phyloP scores from a whole-genome alignment of 2,888 invertebrate species.

The Drosophila emarginata region DNA sequence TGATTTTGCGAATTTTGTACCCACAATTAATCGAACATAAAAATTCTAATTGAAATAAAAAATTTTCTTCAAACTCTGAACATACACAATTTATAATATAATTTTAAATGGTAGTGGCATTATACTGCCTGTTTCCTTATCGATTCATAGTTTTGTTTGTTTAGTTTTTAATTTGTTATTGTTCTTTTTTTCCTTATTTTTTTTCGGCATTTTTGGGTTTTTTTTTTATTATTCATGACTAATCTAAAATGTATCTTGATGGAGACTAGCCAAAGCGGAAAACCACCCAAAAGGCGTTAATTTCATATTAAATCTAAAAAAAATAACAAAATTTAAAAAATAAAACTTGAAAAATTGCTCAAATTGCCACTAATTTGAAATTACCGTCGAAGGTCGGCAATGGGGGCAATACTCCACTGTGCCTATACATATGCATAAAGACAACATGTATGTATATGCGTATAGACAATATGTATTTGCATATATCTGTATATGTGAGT shows the following conservation, averaged over 20 bases:
- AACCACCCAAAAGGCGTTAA: slow-evolving; percentile 46
- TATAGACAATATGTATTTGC: background rate
- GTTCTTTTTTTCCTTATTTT: slow-evolving; percentile 14
- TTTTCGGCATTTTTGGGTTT: background rate
- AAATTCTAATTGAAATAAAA: slow-evolving; percentile 30
- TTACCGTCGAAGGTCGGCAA: slow-evolving; percentile 34
- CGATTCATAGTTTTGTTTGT: slow-evolving; percentile 7
- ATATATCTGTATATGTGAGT: slow-evolving; percentile 13
- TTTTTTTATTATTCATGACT: slow-evolving; percentile 28
- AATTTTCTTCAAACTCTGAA: background rate
- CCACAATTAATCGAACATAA: slow-evolving; percentile 38
- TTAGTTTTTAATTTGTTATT: slow-evolving; percentile 9
- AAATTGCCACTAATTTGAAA: slow-evolving; percentile 44
- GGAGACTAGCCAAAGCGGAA: slow-evolving; percentile 32
- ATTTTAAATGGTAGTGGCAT: slow-evolving; percentile 17
- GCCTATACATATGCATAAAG: background rate
- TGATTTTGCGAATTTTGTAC: slow-evolving; percentile 55
- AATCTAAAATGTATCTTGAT: slow-evolving; percentile 32
- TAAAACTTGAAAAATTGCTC: slow-evolving; percentile 26
- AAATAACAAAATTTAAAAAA: slow-evolving; percentile 12
- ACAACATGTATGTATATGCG: slow-evolving; percentile 11
- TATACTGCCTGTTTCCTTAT: slow-evolving; percentile 14
- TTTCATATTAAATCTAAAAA: slow-evolving; percentile 33
- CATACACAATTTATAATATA: slow-evolving; percentile 29
- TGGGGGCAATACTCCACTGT: slow-evolving; percentile 23